Conservation (phyloP, 2,113 vertebrate genomes). For the Pristiophorus japonicus region DNA sequence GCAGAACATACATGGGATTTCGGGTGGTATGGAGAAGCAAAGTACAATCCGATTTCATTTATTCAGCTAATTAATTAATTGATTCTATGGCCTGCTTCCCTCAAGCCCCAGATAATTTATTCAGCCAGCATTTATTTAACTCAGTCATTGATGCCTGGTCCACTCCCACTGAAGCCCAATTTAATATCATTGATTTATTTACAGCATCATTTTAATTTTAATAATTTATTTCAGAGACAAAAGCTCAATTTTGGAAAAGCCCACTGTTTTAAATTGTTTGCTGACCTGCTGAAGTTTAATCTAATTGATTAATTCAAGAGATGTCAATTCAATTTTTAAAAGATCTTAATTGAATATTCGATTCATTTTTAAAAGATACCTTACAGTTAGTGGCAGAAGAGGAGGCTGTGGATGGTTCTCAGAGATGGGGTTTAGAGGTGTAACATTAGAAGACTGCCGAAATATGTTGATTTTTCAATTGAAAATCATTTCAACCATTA, state of each 20-base stretch:
- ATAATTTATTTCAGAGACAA: not conserved
- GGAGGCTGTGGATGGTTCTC: not conserved
- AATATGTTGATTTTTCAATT: too few species aligned
- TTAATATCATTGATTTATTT: constrained; percentile 13
- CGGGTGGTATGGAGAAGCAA: not conserved
- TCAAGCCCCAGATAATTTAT: not conserved
- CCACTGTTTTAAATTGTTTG: not conserved
- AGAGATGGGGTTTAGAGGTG: not conserved
- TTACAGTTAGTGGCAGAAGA: not conserved
- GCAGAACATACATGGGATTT: not conserved
- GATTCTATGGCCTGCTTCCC: not conserved
- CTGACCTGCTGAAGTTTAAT: not conserved
- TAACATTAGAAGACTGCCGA: too few species aligned
- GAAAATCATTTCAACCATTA: not conserved
- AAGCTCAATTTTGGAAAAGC: not conserved
- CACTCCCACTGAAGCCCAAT: not conserved
- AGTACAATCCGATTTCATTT: not conserved
- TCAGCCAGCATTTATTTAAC: not conserved
- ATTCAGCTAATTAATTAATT: not conserved
- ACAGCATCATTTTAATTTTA: not conserved
- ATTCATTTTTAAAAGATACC: not conserved
- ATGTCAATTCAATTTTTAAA: not conserved
- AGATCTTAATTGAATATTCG: not conserved
- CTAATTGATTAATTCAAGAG: not conserved
- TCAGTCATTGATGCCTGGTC: not conserved